These are phyloP conservation scores for Epicauta chinensis DNA, from an alignment of 1,140 invertebrate genomes.

Conservation along the genomic window DNA sequence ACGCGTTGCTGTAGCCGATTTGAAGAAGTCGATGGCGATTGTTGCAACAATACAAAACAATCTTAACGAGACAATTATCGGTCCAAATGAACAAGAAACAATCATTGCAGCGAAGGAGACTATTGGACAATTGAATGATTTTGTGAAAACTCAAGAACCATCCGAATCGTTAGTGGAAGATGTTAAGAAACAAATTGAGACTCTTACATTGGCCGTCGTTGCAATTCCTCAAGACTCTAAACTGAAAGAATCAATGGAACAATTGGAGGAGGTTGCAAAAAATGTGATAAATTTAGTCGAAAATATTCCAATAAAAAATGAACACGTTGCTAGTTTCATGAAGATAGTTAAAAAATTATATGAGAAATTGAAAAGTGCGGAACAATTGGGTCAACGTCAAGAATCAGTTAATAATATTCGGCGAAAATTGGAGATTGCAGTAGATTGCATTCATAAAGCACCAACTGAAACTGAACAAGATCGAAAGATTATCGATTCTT, in stretches of 20 bases:
- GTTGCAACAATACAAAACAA: constrained; percentile 37
- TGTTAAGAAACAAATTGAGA: constrained; percentile 34
- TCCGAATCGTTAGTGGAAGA: constrained; percentile 20
- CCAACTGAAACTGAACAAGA: neutral
- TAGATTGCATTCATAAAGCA: neutral
- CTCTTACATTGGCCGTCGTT: constrained; percentile 33
- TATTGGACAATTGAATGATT: constrained; percentile 26
- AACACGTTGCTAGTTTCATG: neutral
- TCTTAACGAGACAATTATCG: neutral
- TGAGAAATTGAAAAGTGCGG: neutral
- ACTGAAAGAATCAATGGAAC: constrained; percentile 33
- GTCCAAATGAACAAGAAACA: constrained; percentile 27
- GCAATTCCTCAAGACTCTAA: constrained; percentile 27
- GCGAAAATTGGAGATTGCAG: neutral
- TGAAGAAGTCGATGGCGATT: constrained; percentile 46
- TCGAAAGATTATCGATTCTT: too few species aligned
- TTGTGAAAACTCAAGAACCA: constrained; percentile 13
- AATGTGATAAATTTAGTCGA: constrained; percentile 40
- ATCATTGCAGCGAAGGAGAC: constrained; percentile 29
- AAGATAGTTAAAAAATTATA: neutral
- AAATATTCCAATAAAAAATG: constrained; percentile 22
- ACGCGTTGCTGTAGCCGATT: constrained; percentile 44
- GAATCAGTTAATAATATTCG: neutral
- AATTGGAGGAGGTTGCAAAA: constrained; percentile 37
- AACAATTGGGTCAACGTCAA: neutral